Evolutionary conservation across 2,113 vertebrate genomes (phyloP).

Genomic region (Bufo bufo): DNA sequence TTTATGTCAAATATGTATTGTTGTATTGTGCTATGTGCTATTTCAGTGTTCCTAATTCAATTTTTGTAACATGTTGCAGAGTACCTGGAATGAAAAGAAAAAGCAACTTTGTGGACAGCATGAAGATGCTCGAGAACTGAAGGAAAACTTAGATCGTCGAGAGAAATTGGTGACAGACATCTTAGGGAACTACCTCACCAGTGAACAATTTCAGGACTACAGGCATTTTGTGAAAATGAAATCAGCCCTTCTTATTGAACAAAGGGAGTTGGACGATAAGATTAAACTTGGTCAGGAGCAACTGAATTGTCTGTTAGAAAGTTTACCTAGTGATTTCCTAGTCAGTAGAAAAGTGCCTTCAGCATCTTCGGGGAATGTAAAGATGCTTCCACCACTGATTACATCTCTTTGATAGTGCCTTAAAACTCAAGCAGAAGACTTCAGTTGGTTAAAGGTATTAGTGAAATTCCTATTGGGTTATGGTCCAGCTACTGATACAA

Average conservation of each 20-base stretch:
- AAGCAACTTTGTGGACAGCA: constrained; percentile 87
- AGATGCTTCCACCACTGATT: constrained; percentile 60
- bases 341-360: constrained; percentile 64
- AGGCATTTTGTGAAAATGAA: constrained; percentile 86
- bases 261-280: constrained; percentile 90
- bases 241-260: constrained; percentile 87
- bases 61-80: constrained; percentile 71
- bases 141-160: constrained; percentile 94
- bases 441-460: not conserved
- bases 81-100: constrained; percentile 83
- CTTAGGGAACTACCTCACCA: constrained; percentile 80
- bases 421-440: not conserved
- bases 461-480: not conserved
- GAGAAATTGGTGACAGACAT: constrained; percentile 84
- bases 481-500: not conserved
- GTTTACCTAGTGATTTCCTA: constrained; percentile 70
- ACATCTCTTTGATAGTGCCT: constrained; percentile 68
- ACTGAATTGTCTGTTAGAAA: constrained; percentile 81
- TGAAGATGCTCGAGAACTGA: constrained; percentile 91
- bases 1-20: too few species aligned
- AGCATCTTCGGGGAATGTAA: constrained; percentile 64
- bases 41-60: not conserved
- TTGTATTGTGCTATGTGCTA: too few species aligned
- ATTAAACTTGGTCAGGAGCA: constrained; percentile 88
- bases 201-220: constrained; percentile 84